A percentile compares a stretch with the other conserved stretches of the same genome.
These are phyloP conservation scores for Lucilia cuprina DNA, from an alignment of 1,140 invertebrate genomes.

Conservation along the genomic window DNA sequence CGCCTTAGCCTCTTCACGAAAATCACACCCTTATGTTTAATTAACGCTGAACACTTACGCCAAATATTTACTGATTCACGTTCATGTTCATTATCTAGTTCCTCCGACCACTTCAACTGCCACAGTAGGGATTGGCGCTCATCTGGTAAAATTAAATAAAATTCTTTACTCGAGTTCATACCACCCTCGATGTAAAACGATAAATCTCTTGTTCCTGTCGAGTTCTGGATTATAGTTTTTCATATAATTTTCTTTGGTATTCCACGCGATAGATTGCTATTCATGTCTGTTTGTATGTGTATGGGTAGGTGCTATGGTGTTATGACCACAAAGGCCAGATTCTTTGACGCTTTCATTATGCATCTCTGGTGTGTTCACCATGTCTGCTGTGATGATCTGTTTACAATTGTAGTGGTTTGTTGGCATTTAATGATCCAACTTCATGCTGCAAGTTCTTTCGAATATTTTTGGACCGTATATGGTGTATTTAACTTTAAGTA, in stretches of 20 bases:
- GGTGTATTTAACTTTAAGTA: neutral
- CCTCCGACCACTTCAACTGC: slow-evolving; percentile 11
- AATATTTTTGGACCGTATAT: neutral
- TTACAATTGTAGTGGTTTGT: slow-evolving; percentile 25
- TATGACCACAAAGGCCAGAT: slow-evolving; percentile 10
- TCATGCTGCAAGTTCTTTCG: neutral
- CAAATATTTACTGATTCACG: neutral
- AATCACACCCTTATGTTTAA: neutral
- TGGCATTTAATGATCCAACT: neutral
- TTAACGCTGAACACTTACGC: neutral
- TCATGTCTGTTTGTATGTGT: neutral
- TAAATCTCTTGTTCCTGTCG: slow-evolving; percentile 27
- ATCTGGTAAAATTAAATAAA: slow-evolving; percentile 20
- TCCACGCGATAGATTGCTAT: too few species aligned
- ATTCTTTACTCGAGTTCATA: slow-evolving; percentile 19
- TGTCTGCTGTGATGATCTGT: slow-evolving; percentile 1
- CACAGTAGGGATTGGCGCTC: slow-evolving; percentile 29
- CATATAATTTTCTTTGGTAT: too few species aligned
- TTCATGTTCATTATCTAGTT: neutral
- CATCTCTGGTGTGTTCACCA: too few species aligned
- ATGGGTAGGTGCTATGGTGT: neutral
- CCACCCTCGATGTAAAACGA: slow-evolving; percentile 27
- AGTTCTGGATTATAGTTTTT: neutral
- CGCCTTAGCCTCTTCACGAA: neutral
- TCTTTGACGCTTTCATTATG: neutral